Evolutionary conservation across 2,888 invertebrate species (phyloP), one percentile per base, ranked within the genome.

Genomic region (Hyles lineata): DNA sequence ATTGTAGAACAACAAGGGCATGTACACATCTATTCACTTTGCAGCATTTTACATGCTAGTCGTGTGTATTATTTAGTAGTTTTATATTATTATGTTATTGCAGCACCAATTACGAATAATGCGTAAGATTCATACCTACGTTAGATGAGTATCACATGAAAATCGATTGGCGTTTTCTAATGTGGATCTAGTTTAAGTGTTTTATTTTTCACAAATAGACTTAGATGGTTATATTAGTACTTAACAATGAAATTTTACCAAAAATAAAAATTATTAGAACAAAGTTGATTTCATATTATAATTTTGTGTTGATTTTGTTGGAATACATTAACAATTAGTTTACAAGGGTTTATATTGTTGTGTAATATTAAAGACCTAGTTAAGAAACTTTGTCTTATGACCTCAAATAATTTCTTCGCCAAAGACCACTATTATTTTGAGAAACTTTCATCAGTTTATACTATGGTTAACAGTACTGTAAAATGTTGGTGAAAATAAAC

Each of bases 31-130:
- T 73, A 77, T 83, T 79, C 76, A 79, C 82, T 77, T 79, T 81
- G 78, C 85, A 90, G 89, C 90, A 90, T 92, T 91, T 87, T 86
- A 81, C 83, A 89, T 89, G 90, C 92, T 92, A 93, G 91, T 92
- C 88, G 86, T 87, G 86, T 86, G 83, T 86, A 87, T 87, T 83
- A 86, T 82, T 80, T 83, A 78, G 76, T 80, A 81, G 79, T 71
- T 79, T 77, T 80, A 62, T 81, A 32, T 60, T 70, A 60, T 60
- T 25, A 29, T 17, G 75, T 82, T 83, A 78, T 77, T 73, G 72
- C 79, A 81, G 78, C 83, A 80, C 80, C 79, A 81, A 73, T 81
- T 79, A 23, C 9, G 77, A 76, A 78, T 59, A 60, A 70, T 32
- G 55, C n/a, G 32, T 72, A 52, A 50, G 23, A 58, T 52, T 67